These are phyloP conservation scores for Cyphomyrus discorhynchus DNA, from an alignment of 2,113 vertebrate species.

Conservation along the genomic window DNA sequence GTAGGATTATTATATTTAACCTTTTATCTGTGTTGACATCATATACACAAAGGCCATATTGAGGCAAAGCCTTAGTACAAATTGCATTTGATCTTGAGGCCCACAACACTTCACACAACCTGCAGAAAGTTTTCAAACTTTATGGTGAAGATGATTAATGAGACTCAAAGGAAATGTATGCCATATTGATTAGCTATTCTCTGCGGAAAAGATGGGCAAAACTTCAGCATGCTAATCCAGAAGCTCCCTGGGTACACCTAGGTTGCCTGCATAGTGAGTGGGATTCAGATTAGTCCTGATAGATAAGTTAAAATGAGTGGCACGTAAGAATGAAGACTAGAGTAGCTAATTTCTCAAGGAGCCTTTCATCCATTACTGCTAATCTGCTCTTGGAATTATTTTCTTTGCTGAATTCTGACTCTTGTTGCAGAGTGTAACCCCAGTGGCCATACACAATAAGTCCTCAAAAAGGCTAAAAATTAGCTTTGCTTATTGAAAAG, in stretches of 20 bases:
- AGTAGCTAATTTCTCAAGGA: not conserved
- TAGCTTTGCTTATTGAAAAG: not conserved
- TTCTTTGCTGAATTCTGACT: not conserved
- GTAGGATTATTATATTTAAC: constrained; percentile 38
- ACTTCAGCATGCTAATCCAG: not conserved
- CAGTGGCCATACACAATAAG: not conserved
- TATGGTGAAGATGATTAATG: constrained; percentile 28
- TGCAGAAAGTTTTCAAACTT: constrained; percentile 32
- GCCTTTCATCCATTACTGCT: not conserved
- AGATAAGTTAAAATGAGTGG: not conserved
- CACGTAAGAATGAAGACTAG: not conserved
- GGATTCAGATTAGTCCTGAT: not conserved
- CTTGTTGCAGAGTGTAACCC: not conserved
- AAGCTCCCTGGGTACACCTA: not conserved
- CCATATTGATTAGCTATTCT: not conserved
- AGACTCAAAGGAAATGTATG: constrained; percentile 28
- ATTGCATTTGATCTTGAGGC: constrained; percentile 33
- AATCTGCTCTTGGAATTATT: not conserved
- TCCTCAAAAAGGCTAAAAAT: not conserved
- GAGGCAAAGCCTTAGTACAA: constrained; percentile 30
- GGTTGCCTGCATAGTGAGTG: not conserved
- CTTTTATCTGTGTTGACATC: constrained; percentile 45
- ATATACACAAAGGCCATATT: constrained; percentile 39
- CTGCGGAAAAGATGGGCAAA: not conserved
- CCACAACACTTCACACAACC: constrained; percentile 24